Evolutionary conservation across 2,113 vertebrate genomes (phyloP), one percentile per base, ranked within the genome.

Genomic region (Poeciliopsis retropinna): DNA sequence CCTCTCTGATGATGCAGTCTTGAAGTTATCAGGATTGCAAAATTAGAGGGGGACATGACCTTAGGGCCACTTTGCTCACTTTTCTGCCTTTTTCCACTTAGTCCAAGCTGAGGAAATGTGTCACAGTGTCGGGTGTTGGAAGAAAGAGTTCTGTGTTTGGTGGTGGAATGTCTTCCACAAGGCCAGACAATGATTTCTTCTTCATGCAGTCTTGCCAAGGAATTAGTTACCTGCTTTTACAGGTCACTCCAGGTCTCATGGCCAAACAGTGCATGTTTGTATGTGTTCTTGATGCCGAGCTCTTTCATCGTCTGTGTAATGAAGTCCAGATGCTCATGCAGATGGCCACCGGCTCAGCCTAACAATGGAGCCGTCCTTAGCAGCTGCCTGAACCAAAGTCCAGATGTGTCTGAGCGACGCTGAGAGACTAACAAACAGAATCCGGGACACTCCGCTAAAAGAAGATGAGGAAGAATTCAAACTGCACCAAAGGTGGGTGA

Each of bases 291-390:
- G 37, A 65, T 41, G 67, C 78, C 61, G 29, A 64, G 61, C 64
- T 54, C 79, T 75, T 72, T 86, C 79, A 67, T 69, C 54, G 7
- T 15, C 70, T 75, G 69, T 62, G 47, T 86, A 81, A 86, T 85
- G 78, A 90, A 76, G 71, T 79, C 67, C 84, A 89, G 84, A 85
- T 60, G 34, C 76, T 79, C 28, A 66, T 81, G 67, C 87, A 90
- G 80, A 89, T 88, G 87, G 83, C 68, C 64, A 88, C 76, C 73
- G 51, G 25, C 67, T 76, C 83, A 60, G 71, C 60, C 67, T 68
- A 34, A 61, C 76, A 63, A 80, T 64, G 61, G 76, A 84, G 72
- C 29, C 37, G 25, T 25, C 51, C 22, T 57, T 10, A 25, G 25
- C 51, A 57, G 22, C 51, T 57, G 51, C 51, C 51, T 57, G 51